Base-by-base conservation (phyloP, 2,888 invertebrate species). In the Chrysotoxum bicinctum region DNA sequence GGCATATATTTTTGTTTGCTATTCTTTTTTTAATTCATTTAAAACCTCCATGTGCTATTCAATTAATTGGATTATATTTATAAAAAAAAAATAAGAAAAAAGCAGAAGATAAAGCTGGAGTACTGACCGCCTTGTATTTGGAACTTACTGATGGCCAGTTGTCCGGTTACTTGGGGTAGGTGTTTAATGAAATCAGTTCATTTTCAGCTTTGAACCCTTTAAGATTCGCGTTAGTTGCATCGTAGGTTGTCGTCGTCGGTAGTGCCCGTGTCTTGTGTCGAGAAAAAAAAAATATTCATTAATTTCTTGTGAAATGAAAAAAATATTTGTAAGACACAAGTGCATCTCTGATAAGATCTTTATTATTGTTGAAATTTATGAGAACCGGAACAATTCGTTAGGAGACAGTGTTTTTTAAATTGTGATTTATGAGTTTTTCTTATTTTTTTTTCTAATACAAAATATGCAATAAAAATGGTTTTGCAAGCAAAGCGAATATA, bases 51-150 rank as follows among this genome's bases (percentile, higher is more conserved):
- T 64, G 30, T 56, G 37, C 66, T 66, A 62, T 74, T 68, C 50
- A 74, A 83, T 83, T 83, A 83, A 83, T 83, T 83, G 83, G 83
- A 83, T 83, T 83, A 56, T 40, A 74, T 74, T 66, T 66, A 32
- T 14, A 56, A 48, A 50, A 32, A 48, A 73, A 23, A 32, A 35
- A n/a, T 21, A 32, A 32, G n/a, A 21, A 19, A 48, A 48, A 21
- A 19, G 35, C 21, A 50, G 16, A 75, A 72, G 84, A 84, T 84
- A 80, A 80, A 72, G 80, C 75, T 75, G 48, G 64, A 79, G 64
- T 30, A 79, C 70, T 84, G 83, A 75, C 79, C 73, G 76, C 50
- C 37, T 26, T 75, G 54, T 66, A 66, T 75, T 75, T 66, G 23
- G 56, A 45, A 21, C 40, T 30, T 32, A 74, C 26, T 78, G 58